A percentile compares a stretch with the other conserved stretches of the same genome.
phyloP scores from a whole-genome alignment of 2,888 invertebrate species.

The Abrostola triplasia region DNA sequence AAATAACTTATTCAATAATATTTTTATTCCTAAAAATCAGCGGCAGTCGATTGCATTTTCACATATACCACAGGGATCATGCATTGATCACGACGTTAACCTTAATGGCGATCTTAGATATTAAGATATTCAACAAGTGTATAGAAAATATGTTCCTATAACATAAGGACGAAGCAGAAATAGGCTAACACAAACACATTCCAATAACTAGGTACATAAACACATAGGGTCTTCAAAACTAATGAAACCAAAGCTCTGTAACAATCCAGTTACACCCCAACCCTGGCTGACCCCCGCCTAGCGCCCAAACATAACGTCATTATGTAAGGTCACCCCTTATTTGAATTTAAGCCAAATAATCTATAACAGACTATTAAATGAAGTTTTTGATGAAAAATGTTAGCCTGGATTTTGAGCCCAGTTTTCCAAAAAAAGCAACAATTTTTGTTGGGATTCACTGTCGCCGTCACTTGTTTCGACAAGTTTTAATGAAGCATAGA shows the following conservation, averaged over 20 bases:
- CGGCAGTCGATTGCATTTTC: too few species aligned
- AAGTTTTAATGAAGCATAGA: background rate
- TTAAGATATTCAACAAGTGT: too few species aligned
- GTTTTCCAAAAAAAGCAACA: background rate
- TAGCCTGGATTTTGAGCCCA: background rate
- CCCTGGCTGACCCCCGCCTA: slow-evolving; percentile 18
- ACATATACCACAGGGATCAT: too few species aligned
- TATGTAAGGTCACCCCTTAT: slow-evolving; percentile 39
- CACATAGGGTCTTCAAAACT: slow-evolving; percentile 1
- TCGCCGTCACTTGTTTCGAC: background rate
- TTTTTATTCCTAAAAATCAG: too few species aligned
- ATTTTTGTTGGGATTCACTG: background rate
- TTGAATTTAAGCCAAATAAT: slow-evolving; percentile 36
- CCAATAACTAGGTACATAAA: background rate
- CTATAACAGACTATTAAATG: slow-evolving; percentile 18
- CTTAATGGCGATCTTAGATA: too few species aligned
- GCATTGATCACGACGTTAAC: too few species aligned
- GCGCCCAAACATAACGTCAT: slow-evolving; percentile 42
- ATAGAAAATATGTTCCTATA: too few species aligned
- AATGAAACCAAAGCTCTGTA: slow-evolving; percentile 38
- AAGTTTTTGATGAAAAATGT: slow-evolving; percentile 17
- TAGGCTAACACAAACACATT: too few species aligned
- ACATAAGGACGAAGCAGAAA: too few species aligned
- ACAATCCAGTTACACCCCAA: slow-evolving; percentile 35
- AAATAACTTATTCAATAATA: too few species aligned